Base-by-base conservation (phyloP, 2,113 vertebrate genomes). In the Phaethon lepturus region DNA sequence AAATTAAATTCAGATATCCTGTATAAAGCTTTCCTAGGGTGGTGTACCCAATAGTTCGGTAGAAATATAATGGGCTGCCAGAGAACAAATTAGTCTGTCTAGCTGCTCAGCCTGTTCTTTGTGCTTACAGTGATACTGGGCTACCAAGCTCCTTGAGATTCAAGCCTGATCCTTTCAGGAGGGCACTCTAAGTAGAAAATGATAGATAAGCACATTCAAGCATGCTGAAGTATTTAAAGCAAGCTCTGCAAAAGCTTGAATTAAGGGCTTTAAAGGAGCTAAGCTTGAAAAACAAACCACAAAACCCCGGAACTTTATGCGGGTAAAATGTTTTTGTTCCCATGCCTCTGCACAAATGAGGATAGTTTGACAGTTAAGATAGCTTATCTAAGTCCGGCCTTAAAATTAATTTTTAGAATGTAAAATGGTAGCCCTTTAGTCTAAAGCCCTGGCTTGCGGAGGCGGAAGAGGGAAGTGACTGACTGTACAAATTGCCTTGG, bases 21-120 rank as follows among this genome's bases (percentile, higher is more conserved):
- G 4, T 53, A 7, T 49, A 49, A 71, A 29, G 19, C 18, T n/a
- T 83, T 93, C 9, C 18, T 81, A 35, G 52, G 47, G 11, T 62
- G 40, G 14, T 2, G 0, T n/a, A n/a, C 8, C 12, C 3, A 29
- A 1, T 77, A 50, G 19, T 50, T 87, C 0, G 2, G 17, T 35
- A 33, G 67, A 56, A 52, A 29, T 64, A 5, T 44, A 87, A 35
- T 73, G 45, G 87, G 13, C 63, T 93, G n/a, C n/a, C 56, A 63
- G 31, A 67, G 18, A 69, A 31, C 11, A 74, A 60, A 74, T 47
- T 2, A 47, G 13, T 40, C 22, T 53, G 0, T 50, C 13, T 89
- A 50, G 8, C 19, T 95, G 14, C 12, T 69, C 4, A 62, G 26
- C 11, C 38, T 89, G 17, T 72, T 78, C 20, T 60, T 74, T 74